Base-by-base conservation (phyloP, 2,888 invertebrate genomes). In the Nasonovia ribisnigri region DNA sequence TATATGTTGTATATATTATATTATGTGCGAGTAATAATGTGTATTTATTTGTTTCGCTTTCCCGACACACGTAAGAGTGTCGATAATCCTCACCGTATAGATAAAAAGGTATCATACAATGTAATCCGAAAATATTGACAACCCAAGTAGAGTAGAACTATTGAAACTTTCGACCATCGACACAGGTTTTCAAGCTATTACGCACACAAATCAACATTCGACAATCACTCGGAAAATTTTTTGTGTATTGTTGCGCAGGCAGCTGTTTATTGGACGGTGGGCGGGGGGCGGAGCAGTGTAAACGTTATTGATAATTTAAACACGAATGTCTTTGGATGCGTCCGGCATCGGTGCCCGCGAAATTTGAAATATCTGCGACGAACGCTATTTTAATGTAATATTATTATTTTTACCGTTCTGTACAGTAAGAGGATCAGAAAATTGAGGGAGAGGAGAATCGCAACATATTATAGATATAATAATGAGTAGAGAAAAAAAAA, bases 141-240 rank as follows among this genome's bases (percentile, higher is more conserved):
- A 86, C 42, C 51, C 36, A 67, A 57, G 86, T 67, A 90, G 48
- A 67, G 48, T 43, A 57, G 46, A 93, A 90, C 84, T 93, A 90
- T 89, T 60, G n/a, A 90, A 87, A 93, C 93, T 93, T 93, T 93
- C 93, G 90, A 93, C 86, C 86, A 87, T 93, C 93, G 90, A 93
- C 86, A 90, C 90, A 90, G 86, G 93, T 90, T 93, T 93, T 93
- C 84, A 51, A 86, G 86, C 90, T 93, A 93, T 93, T 93, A 93
- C 93, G 93, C 93, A 93, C 93, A 93, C 93, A 93, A 93, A 93
- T 93, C 93, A 93, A 93, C 93, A 93, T 93, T 87, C 93, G 93
- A 93, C 93, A 93, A 93, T 93, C 93, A 93, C 93, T 93, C 86
- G 24, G 86, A 93, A 93, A 90, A 67, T 86, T 93, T 93, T 90